Percentiles rank a stretch among this genome's conserved stretches.
Evolutionary conservation across 2,888 invertebrate species (phyloP).

Genomic region (Vesta saturnalis): DNA sequence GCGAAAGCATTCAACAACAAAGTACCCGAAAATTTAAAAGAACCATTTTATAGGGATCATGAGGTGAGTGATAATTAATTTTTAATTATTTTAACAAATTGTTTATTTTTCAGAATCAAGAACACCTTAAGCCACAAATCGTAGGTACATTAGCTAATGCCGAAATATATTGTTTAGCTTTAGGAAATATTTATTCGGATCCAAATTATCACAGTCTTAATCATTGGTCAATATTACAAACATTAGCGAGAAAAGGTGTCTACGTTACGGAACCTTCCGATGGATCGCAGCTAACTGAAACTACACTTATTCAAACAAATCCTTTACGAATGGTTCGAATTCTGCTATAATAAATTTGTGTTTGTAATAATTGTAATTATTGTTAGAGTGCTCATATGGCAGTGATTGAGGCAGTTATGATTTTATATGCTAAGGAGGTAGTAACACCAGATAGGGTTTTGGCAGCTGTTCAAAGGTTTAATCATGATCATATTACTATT

Average conservation of each 20-base stretch:
- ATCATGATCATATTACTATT: slow-evolving; percentile 64
- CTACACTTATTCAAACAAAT: slow-evolving; percentile 94
- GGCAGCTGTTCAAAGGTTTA: slow-evolving; percentile 85
- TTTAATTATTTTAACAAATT: slow-evolving; percentile 5
- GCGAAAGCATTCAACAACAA: slow-evolving; percentile 96
- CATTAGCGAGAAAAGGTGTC: slow-evolving; percentile 90
- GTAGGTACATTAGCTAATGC: slow-evolving; percentile 92
- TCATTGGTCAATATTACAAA: slow-evolving; percentile 95
- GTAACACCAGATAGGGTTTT: slow-evolving; percentile 87
- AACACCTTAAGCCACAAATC: slow-evolving; percentile 93
- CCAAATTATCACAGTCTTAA: slow-evolving; percentile 96
- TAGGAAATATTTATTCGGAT: slow-evolving; percentile 95
- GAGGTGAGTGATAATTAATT: slow-evolving; percentile 70
- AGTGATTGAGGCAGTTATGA: slow-evolving; percentile 95
- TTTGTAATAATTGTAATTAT: slow-evolving; percentile 34
- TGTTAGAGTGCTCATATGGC: slow-evolving; percentile 94
- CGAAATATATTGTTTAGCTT: slow-evolving; percentile 92
- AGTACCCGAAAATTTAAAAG: slow-evolving; percentile 90
- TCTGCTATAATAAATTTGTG: no score
- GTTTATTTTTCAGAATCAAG: slow-evolving; percentile 75
- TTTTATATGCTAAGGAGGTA: slow-evolving; percentile 91
- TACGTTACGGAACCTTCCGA: slow-evolving; percentile 85
- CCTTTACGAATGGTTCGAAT: slow-evolving; percentile 92
- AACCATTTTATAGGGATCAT: slow-evolving; percentile 95
- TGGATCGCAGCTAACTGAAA: slow-evolving; percentile 87